Evolutionary conservation across 2,797 vertebrate genomes (phyloP).

Genomic region (Brachymystax lenok): DNA sequence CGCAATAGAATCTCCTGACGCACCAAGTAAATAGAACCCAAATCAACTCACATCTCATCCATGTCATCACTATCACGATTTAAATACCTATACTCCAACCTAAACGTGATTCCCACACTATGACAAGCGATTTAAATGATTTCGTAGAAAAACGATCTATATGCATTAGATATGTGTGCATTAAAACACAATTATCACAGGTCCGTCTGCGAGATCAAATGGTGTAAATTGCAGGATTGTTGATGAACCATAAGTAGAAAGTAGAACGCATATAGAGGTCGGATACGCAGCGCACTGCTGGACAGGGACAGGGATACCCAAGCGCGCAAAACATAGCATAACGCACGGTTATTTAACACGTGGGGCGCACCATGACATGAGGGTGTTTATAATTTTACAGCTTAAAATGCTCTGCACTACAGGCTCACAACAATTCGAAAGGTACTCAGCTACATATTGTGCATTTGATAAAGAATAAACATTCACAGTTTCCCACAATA

Average conservation of each 20-base stretch:
- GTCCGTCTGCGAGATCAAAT: neutral
- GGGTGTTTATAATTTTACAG: constrained; percentile 65
- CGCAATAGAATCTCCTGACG: neutral
- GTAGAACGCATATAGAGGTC: neutral
- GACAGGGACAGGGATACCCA: constrained; percentile 60
- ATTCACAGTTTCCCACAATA: neutral
- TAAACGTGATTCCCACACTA: neutral
- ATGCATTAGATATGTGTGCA: neutral
- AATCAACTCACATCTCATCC: constrained; percentile 7
- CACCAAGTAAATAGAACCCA: constrained; percentile 1
- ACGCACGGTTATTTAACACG: constrained; percentile 56
- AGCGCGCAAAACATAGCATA: constrained; percentile 60
- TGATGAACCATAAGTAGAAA: neutral
- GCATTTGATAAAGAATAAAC: neutral
- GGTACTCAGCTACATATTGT: neutral
- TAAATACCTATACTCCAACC: neutral
- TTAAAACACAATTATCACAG: neutral
- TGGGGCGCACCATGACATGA: constrained; percentile 37
- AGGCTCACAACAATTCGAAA: neutral
- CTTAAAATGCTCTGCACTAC: constrained; percentile 23
- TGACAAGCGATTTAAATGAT: neutral
- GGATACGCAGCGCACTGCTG: constrained; percentile 5
- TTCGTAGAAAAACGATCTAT: neutral
- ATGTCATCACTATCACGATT: neutral
- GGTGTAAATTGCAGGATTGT: neutral